Evolutionary conservation across 2,113 vertebrate species (phyloP).

Genomic region (Xiphophorus hellerii): DNA sequence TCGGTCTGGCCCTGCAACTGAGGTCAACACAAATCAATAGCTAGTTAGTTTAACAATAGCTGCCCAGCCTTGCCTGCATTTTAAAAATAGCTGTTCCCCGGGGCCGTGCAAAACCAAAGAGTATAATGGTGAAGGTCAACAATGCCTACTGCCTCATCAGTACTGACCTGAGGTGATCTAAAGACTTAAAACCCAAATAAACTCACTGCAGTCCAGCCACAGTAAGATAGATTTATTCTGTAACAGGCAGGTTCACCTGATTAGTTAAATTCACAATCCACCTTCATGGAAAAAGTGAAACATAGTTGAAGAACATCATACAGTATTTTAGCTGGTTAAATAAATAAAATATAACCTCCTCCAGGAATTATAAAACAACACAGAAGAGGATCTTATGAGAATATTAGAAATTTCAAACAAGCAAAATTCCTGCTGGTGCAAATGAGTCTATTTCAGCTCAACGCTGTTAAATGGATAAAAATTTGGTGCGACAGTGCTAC

Average conservation of each 20-base stretch:
- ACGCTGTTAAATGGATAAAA: constrained; percentile 18
- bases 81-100: constrained; percentile 57
- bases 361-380: constrained; percentile 3
- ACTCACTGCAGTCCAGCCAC: not conserved
- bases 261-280: not conserved
- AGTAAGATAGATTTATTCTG: not conserved
- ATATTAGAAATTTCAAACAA: constrained; percentile 11
- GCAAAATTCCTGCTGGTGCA: constrained; percentile 34
- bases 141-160: constrained; percentile 50
- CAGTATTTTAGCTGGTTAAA: constrained; percentile 11
- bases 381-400: not conserved
- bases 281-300: constrained; percentile 12
- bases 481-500: not conserved
- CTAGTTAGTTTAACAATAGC: constrained; percentile 68
- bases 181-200: not conserved
- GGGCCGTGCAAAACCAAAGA: constrained; percentile 36
- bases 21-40: constrained; percentile 67
- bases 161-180: constrained; percentile 27
- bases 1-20: not conserved
- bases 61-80: constrained; percentile 29
- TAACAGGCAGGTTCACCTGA: constrained; percentile 19
- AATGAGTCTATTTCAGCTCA: constrained; percentile 32
- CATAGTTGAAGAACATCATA: constrained; percentile 1
- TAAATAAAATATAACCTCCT: not conserved
- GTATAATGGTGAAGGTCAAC: constrained; percentile 62